Evolutionary conservation across 1,140 invertebrate species (phyloP), one percentile per base, ranked within the genome.

Genomic region (Spodoptera frugiperda): DNA sequence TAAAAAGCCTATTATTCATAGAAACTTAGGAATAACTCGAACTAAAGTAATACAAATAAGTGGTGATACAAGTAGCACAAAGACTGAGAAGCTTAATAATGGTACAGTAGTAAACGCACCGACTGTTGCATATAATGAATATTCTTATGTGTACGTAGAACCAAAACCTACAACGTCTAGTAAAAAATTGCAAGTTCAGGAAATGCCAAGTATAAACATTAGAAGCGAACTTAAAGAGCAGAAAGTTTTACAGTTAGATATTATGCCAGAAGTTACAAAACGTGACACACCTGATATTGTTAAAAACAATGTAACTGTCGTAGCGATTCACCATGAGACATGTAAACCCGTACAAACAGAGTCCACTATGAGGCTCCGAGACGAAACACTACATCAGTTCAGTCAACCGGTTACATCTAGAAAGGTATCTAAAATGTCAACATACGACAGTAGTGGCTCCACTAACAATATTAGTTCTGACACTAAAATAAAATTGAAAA

Each of bases 151-250:
- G 84, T 85, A 91, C 70, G 67, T 70, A 49, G 82, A 87, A 85
- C 82, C 87, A 51, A 83, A 88, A 81, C 71, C 61, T 15, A 75
- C 80, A 59, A 57, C 51, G 12, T 59, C 68, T 21, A 70, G 78
- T 39, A 91, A 86, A 85, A 54, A 67, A 10, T 79, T 94, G 63
- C 75, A 90, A 78, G 51, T 94, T 59, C 93, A 94, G 85, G 77
- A 85, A 71, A 91, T 94, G 90, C 94, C 94, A 33, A 88, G 88
- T 78, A 89, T 94, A 53, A 92, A 91, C 82, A 94, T 94, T 71
- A 91, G 93, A 85, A 90, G 92, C 21, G 88, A 94, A 82, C 78
- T 94, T n/a, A 94, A 86, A 53, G 85, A 89, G 33, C 93, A 94
- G 80, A 94, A 92, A 77, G 93, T 94, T 49, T 86, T 93, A 67